phyloP scores from a whole-genome alignment of 2,888 invertebrate species.

The Dolomedes plantarius region DNA sequence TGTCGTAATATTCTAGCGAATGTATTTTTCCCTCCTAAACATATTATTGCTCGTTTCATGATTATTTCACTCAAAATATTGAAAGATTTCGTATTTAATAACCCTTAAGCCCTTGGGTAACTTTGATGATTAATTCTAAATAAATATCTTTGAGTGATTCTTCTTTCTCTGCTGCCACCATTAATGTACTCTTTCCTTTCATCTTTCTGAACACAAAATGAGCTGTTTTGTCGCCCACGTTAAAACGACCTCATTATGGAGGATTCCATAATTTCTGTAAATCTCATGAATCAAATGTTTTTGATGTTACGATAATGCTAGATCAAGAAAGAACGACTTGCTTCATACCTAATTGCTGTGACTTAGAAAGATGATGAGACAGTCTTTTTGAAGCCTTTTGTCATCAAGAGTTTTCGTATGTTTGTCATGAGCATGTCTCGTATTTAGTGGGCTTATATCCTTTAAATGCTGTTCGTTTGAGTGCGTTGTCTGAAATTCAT shows the following conservation, averaged over 20 bases:
- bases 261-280: conserved; percentile 13
- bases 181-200: not conserved
- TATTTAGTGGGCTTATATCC: not conserved
- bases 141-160: conserved; percentile 3
- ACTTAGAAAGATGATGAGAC: not conserved
- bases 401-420: not conserved
- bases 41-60: no score
- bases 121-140: conserved; percentile 4
- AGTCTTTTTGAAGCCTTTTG: not conserved
- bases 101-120: not conserved
- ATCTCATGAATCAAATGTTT: not conserved
- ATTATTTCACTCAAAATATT: no score
- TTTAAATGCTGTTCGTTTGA: not conserved
- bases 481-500: not conserved
- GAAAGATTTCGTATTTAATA: conserved; percentile 10
- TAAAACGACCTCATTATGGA: conserved; percentile 30
- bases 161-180: not conserved
- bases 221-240: conserved; percentile 20
- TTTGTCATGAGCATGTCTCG: not conserved
- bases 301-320: not conserved
- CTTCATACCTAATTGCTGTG: not conserved
- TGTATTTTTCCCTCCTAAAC: no score
- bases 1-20: no score
- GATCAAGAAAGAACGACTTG: not conserved
- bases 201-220: not conserved